phyloP scores from a whole-genome alignment of 2,888 invertebrate genomes.

The Phengaris alcon region DNA sequence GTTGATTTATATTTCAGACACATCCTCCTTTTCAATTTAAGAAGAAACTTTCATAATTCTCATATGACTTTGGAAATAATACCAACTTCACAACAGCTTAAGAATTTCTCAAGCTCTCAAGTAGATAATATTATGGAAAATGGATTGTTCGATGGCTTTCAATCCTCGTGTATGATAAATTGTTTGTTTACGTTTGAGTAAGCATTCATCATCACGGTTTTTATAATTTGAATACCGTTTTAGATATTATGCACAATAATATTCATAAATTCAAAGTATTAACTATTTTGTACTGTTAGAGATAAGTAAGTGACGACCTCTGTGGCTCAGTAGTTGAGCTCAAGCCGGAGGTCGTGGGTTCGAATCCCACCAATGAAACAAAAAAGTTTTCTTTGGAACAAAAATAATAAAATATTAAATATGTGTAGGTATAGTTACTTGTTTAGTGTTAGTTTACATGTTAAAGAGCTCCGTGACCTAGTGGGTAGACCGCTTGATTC shows the following conservation, averaged over 20 bases:
- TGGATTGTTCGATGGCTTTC: neutral
- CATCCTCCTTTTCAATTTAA: slow-evolving; percentile 26
- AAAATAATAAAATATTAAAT: no score
- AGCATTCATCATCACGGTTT: neutral
- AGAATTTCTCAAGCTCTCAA: neutral
- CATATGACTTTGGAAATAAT: neutral
- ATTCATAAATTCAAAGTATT: no score
- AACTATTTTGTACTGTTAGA: no score
- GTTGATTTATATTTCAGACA: slow-evolving; percentile 58
- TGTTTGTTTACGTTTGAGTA: neutral
- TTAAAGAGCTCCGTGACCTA: no score
- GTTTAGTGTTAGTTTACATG: no score
- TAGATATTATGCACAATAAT: neutral
- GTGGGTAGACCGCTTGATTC: no score
- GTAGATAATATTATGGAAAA: neutral
- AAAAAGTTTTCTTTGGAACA: no score
- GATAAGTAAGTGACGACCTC: no score
- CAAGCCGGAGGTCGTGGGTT: no score
- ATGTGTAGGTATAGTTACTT: no score
- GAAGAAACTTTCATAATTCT: slow-evolving; percentile 25
- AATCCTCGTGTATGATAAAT: slow-evolving; percentile 1
- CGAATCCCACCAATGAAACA: no score
- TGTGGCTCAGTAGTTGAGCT: no score
- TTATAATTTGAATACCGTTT: neutral
- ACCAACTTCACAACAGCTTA: neutral